Evolutionary conservation across 2,888 invertebrate species (phyloP).

Genomic region (Argyresthia albistria): DNA sequence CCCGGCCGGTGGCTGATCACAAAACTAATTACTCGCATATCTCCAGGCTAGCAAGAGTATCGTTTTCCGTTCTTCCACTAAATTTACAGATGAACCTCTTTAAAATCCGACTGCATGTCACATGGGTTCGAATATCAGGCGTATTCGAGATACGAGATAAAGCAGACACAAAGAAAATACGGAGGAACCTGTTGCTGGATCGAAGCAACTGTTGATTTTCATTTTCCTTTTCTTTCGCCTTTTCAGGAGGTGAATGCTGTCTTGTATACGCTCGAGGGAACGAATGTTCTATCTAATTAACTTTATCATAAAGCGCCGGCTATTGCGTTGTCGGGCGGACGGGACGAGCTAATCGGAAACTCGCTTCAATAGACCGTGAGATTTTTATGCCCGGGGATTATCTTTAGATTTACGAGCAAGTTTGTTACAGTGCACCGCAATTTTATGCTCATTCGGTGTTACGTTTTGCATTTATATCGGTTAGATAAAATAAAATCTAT

Average conservation of each 20-base stretch:
- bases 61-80: slow-evolving; percentile 29
- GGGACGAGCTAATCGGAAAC: slow-evolving; percentile 42
- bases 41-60: slow-evolving; percentile 33
- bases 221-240: slow-evolving; percentile 33
- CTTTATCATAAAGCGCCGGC: slow-evolving; percentile 62
- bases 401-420: slow-evolving; percentile 2
- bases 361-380: slow-evolving; percentile 29
- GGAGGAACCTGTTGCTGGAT: slow-evolving; percentile 4
- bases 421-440: slow-evolving; percentile 1
- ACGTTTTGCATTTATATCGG: not conserved
- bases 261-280: slow-evolving; percentile 59
- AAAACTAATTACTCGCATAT: slow-evolving; percentile 48
- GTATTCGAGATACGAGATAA: not conserved
- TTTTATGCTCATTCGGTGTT: not conserved
- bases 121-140: not conserved
- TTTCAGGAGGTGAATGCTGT: slow-evolving; percentile 32
- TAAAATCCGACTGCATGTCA: slow-evolving; percentile 21
- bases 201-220: slow-evolving; percentile 22
- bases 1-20: slow-evolving; percentile 32
- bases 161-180: not conserved
- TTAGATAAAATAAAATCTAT: not conserved
- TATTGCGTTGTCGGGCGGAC: slow-evolving; percentile 47
- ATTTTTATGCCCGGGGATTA: slow-evolving; percentile 17
- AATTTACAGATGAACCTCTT: slow-evolving; percentile 39
- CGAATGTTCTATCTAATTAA: slow-evolving; percentile 66